Evolutionary conservation across 2,888 invertebrate species (phyloP).

Genomic region (Periphyllus acericola): DNA sequence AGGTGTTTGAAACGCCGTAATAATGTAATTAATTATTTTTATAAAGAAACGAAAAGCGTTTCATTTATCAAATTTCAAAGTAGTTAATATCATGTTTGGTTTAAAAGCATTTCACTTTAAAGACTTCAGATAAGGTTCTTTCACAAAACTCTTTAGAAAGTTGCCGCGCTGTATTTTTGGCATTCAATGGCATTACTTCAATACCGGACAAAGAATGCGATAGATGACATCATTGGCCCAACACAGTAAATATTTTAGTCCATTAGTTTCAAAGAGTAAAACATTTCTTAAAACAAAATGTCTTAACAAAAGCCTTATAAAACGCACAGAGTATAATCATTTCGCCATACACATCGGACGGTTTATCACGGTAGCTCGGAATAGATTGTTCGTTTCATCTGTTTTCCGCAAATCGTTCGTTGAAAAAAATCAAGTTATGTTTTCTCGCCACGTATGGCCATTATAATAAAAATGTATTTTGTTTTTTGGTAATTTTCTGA

Average conservation of each 20-base stretch:
- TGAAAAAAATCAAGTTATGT: neutral
- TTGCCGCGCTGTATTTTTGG: neutral
- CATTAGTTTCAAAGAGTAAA: neutral
- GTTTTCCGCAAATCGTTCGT: neutral
- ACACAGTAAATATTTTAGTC: neutral
- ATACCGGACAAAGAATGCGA: neutral
- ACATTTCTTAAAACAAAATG: conserved; percentile 2
- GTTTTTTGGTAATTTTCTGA: neutral
- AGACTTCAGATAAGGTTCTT: neutral
- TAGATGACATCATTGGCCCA: neutral
- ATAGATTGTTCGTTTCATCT: neutral
- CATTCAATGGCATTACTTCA: neutral
- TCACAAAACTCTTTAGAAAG: neutral
- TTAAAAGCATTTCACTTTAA: neutral
- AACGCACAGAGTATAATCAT: neutral
- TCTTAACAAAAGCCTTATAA: neutral
- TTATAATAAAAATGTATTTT: too few species aligned
- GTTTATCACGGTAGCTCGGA: neutral
- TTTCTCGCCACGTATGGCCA: neutral
- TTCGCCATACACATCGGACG: neutral
- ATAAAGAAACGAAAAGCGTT: neutral
- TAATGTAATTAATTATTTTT: neutral
- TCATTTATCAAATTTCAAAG: neutral
- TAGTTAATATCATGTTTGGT: neutral
- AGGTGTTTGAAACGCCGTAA: neutral